Percentiles rank a stretch among this genome's conserved stretches.
These are phyloP conservation scores for Sphecodes monilicornis DNA, from an alignment of 2,888 invertebrate genomes.

Conservation along the genomic window DNA sequence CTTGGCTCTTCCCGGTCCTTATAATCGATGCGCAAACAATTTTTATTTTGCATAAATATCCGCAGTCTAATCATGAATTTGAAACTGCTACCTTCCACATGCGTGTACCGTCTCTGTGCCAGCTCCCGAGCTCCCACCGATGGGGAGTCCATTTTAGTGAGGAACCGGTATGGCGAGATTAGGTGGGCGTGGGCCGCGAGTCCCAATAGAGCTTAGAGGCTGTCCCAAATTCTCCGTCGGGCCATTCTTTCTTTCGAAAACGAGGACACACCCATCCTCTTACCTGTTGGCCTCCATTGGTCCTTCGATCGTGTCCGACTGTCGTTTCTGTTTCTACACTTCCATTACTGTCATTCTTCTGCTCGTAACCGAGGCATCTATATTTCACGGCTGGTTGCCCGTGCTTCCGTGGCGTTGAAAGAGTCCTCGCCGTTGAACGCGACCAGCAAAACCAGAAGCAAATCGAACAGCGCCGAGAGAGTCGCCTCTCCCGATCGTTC, in stretches of 20 bases:
- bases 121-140: neutral
- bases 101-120: neutral
- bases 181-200: constrained; percentile 37
- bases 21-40: neutral
- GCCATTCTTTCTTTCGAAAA: constrained; percentile 31
- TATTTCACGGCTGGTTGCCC: constrained; percentile 56
- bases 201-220: constrained; percentile 53
- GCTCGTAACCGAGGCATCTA: constrained; percentile 55
- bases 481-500: neutral
- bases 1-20: neutral
- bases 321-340: constrained; percentile 72
- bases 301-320: constrained; percentile 40
- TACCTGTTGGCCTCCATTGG: constrained; percentile 37
- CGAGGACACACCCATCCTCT: constrained; percentile 56
- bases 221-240: constrained; percentile 61
- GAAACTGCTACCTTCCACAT: neutral
- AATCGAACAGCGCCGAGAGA: neutral
- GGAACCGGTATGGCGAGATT: constrained; percentile 43
- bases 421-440: constrained; percentile 36
- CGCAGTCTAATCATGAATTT: neutral
- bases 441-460: neutral
- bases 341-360: constrained; percentile 71
- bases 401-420: constrained; percentile 53
- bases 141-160: neutral
- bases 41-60: neutral